Evolutionary conservation across 2,888 invertebrate species (phyloP), one percentile per base, ranked within the genome.

Genomic region (Rutpela maculata): DNA sequence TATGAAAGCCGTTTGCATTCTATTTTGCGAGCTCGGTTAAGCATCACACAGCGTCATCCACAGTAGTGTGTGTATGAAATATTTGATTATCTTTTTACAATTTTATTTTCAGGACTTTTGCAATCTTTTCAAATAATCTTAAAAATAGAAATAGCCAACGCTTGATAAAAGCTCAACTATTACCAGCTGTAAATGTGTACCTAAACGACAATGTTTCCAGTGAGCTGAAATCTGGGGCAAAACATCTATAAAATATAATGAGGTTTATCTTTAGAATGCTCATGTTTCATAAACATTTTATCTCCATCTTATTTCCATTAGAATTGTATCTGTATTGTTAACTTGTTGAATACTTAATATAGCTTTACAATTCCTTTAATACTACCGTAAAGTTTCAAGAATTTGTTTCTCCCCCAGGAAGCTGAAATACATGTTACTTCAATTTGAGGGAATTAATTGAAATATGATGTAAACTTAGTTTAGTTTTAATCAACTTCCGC

Each of bases 1-100:
- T 80, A 78, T 79, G 81, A 79, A 81, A 81, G 78, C 77, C 76
- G 83, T 83, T 81, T 82, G 84, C 82, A 81, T 84, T 80, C 80
- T 77, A 81, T 80, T 84, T 81, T 82, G 80, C 78, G 77, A 60
- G 78, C 77, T 79, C 77, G 80, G 77, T 79, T 74, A 72, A 81
- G 77, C 78, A 77, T 78, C 77, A 78, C 67, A 70, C 72, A 71
- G 71, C 80, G 83, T 83, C 84, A 82, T 69, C 78, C 77, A 76
- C 84, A 84, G 78, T 76, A 76, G 79, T 75, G 80, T 78, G 81
- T 78, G 74, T 75, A 79, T 81, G 81, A 81, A 81, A 79, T 81
- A 79, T 81, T 79, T 77, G 75, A 78, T 77, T 77, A 78, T 78
- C 70, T 75, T 80, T 79, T 76, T 78, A 59, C 74, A 65, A 72